Base-by-base conservation (phyloP, 2,797 vertebrate species). In the Parauchenoglanis punctatus region DNA sequence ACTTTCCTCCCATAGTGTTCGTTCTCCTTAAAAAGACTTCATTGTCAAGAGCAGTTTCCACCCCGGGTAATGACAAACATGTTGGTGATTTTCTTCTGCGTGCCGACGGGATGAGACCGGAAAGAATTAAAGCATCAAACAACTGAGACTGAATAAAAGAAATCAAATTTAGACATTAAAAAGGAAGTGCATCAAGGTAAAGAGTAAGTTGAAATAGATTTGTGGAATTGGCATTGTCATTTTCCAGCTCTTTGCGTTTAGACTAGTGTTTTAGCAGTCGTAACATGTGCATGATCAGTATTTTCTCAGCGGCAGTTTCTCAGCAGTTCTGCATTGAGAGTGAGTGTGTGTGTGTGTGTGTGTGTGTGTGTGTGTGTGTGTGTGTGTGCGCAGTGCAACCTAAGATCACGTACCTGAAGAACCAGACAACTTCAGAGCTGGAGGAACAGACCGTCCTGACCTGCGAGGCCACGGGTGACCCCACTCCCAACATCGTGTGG, bases 401-500 rank as follows among this genome's bases (percentile, higher is more conserved):
- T 85, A 97, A 97, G 92, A 99, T 99, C 88, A 99, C 98, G 0
- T 99, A 97, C 17, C 94, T 99, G 93, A 97, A 96, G 89, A 99
- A 99, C 94, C 97, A 97, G 94, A 98, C 98, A 0, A 97, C 97
- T 3, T 96, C 97, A 61, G 99, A 99, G 92, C 95, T 98, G 86
- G 98, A 99, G 4, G 97, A 99, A 0, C 96, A 97, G 91, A 97
- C 99, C 89, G 98, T 96, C 0, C 94, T 99, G 90, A 99, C 98
- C 90, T 99, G 99, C 8, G 98, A 99, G 93, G 98, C 98, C 1
- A 97, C 97, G 0, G 99, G 99, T 25, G 99, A 99, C 91, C 99
- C 99, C 20, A 98, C 97, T 12, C 99, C 99, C 78, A 96, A 96
- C 89, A 99, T 99, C 93, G 96, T 96, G 83, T 99, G 99, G 99